These are phyloP conservation scores for Otus sunia DNA, from an alignment of 2,113 vertebrate species.

Conservation along the genomic window DNA sequence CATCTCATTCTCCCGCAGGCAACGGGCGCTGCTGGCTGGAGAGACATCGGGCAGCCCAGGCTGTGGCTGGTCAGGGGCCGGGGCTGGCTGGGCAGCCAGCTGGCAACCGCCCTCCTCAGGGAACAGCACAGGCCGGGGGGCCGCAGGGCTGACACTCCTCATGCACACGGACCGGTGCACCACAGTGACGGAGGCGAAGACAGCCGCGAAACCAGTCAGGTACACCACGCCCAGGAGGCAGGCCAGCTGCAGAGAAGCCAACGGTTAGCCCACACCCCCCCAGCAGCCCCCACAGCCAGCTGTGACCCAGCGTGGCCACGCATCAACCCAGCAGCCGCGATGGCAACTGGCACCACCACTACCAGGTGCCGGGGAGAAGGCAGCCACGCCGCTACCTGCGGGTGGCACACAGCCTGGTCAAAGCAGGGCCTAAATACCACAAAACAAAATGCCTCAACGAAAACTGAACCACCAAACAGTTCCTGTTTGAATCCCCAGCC, in stretches of 20 bases:
- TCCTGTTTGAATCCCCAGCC: neutral
- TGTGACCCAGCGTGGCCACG: fast-evolving
- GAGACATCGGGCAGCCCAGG: neutral
- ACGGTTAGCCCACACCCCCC: neutral
- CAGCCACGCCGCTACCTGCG: neutral
- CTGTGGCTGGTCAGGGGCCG: neutral
- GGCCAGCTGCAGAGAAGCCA: slow-evolving; percentile 77
- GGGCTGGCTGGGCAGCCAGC: slow-evolving; percentile 9
- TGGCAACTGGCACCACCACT: neutral
- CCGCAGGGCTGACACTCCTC: slow-evolving; percentile 32
- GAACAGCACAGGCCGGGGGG: neutral
- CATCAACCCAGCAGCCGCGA: fast-evolving
- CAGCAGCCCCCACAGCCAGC: neutral
- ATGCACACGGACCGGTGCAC: slow-evolving; percentile 79
- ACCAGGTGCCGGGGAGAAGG: fast-evolving
- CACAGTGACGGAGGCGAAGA: slow-evolving; percentile 81
- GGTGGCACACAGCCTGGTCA: neutral
- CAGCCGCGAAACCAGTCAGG: slow-evolving; percentile 85
- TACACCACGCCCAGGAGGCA: slow-evolving; percentile 90
- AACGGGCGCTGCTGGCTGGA: slow-evolving; percentile 32
- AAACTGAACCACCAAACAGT: neutral
- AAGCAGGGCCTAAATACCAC: neutral
- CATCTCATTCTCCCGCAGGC: slow-evolving; percentile 12
- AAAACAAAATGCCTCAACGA: neutral
- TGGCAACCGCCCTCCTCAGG: neutral